Conservation (phyloP, 1,140 invertebrate genomes). For the Battus philenor region DNA sequence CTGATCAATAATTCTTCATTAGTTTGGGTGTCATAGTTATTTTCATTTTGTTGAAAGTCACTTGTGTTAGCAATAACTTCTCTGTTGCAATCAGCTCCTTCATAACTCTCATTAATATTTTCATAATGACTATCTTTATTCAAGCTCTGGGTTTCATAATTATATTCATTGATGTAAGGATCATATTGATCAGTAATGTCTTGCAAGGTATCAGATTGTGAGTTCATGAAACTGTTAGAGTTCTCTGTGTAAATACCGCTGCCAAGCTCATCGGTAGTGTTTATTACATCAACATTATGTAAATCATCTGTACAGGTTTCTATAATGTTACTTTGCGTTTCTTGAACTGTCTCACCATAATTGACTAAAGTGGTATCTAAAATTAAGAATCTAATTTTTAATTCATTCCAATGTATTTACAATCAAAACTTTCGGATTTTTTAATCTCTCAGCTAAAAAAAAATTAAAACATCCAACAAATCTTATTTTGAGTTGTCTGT, state of each 20-base stretch:
- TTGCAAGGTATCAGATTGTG: slow-evolving; percentile 44
- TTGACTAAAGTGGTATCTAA: slow-evolving; percentile 66
- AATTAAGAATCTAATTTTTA: too few species aligned
- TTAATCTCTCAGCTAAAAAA: too few species aligned
- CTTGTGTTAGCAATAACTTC: slow-evolving; percentile 43
- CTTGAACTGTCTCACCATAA: slow-evolving; percentile 54
- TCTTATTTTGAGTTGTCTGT: too few species aligned
- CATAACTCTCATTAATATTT: slow-evolving; percentile 28
- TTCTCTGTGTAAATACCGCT: slow-evolving; percentile 57
- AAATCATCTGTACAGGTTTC: slow-evolving; percentile 46
- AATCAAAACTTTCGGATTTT: too few species aligned
- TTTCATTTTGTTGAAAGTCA: slow-evolving; percentile 50
- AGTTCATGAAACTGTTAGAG: slow-evolving; percentile 39
- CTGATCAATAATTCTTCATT: slow-evolving; percentile 67
- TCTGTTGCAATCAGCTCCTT: slow-evolving; percentile 32
- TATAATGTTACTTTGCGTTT: slow-evolving; percentile 37
- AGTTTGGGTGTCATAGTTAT: slow-evolving; percentile 48
- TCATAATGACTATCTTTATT: slow-evolving; percentile 32
- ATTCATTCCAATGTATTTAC: too few species aligned
- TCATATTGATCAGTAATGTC: slow-evolving; percentile 58
- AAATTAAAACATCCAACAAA: too few species aligned
- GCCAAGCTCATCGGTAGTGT: slow-evolving; percentile 52
- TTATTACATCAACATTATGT: slow-evolving; percentile 44
- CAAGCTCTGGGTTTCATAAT: slow-evolving; percentile 40
- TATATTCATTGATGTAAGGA: slow-evolving; percentile 56